A percentile compares a stretch with the other conserved stretches of the same genome.
Conservation (phyloP, 2,888 invertebrate genomes). For the Didymodactylos carnosus region DNA sequence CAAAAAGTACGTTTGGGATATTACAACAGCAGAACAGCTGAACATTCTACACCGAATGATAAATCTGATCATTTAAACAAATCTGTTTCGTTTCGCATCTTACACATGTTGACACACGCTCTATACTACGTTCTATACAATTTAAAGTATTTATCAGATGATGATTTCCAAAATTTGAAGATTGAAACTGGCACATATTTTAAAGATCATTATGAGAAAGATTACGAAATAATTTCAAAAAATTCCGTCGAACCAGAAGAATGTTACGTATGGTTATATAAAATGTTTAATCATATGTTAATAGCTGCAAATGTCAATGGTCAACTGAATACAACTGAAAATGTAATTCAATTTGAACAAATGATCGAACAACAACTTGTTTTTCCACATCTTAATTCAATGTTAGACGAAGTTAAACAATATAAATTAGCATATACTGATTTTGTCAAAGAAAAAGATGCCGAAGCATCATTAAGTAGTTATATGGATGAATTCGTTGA, state of each 20-base stretch:
- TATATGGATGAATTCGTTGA: not conserved
- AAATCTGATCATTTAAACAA: not conserved
- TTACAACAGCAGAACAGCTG: not conserved
- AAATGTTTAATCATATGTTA: not conserved
- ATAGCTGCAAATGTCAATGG: not conserved
- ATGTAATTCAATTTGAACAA: not conserved
- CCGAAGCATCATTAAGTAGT: not conserved
- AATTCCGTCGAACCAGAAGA: not conserved
- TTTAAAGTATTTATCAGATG: not conserved
- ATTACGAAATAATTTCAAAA: not conserved
- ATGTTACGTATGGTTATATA: not conserved
- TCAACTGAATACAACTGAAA: not conserved
- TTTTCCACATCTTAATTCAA: not conserved
- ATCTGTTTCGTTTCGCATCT: not conserved
- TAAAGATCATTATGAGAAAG: not conserved
- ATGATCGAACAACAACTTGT: not conserved
- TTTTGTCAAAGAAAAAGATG: not conserved
- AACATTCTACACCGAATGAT: not conserved
- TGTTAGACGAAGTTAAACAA: not conserved
- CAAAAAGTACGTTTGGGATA: not conserved
- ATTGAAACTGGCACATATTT: not conserved
- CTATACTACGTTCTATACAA: not conserved
- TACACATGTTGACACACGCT: not conserved
- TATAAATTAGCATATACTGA: not conserved
- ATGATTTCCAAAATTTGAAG: no score